Conservation (phyloP, 2,797 vertebrate species). For the Capromys pilorides region DNA sequence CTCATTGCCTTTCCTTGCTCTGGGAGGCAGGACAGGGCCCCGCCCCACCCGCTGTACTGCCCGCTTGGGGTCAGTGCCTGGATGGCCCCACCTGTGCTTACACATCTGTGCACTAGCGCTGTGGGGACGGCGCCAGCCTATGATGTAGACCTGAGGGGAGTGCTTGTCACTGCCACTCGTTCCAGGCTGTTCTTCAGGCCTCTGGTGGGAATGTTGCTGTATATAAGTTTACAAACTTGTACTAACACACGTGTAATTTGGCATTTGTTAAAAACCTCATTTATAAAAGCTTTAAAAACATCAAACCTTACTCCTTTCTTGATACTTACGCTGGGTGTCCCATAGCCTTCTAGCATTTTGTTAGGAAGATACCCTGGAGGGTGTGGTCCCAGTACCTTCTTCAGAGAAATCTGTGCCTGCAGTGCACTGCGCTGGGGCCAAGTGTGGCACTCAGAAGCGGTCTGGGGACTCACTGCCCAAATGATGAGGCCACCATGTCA, state of each 20-base stretch:
- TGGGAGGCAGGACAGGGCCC: not conserved
- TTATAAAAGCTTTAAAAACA: slow-evolving; percentile 74
- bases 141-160: not conserved
- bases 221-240: slow-evolving; percentile 82
- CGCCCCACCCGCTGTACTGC: too few relatives aligned
- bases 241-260: slow-evolving; percentile 82
- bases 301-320: not conserved
- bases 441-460: not conserved
- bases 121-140: not conserved
- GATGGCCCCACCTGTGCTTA: not conserved
- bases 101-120: not conserved
- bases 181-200: not conserved
- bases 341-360: not conserved
- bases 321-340: not conserved
- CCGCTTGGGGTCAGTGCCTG: not conserved
- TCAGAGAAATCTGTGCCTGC: not conserved
- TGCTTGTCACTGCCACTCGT: not conserved
- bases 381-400: not conserved
- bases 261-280: slow-evolving; percentile 73
- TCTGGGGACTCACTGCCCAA: not conserved
- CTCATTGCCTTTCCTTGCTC: not conserved
- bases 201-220: slow-evolving; percentile 71
- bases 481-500: not conserved
- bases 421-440: not conserved
- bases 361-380: not conserved